These are phyloP conservation scores for Synanthedon myopaeformis DNA, from an alignment of 2,888 invertebrate genomes.

Conservation along the genomic window DNA sequence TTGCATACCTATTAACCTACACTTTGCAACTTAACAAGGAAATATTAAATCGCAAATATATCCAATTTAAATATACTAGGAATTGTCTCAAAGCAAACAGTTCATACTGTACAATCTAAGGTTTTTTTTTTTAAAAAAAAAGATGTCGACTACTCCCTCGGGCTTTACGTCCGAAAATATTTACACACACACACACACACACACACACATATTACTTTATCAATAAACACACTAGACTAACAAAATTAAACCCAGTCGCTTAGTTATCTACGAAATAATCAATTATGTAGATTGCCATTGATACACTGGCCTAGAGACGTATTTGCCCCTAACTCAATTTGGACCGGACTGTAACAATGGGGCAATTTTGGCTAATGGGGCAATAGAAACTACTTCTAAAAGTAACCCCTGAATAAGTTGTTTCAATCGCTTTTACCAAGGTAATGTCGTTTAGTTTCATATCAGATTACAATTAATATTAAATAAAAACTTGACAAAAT, in stretches of 20 bases:
- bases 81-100: constrained; percentile 12
- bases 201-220: constrained; percentile 66
- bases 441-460: too few relatives aligned
- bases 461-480: too few relatives aligned
- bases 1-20: constrained; percentile 47
- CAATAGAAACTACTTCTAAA: too few relatives aligned
- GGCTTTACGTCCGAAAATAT: constrained; percentile 21
- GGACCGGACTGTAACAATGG: background rate
- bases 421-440: too few relatives aligned
- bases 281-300: constrained; percentile 54
- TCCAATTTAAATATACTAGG: constrained; percentile 21
- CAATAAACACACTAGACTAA: constrained; percentile 59
- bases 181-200: constrained; percentile 67
- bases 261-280: constrained; percentile 59
- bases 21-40: constrained; percentile 45
- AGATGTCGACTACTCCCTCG: background rate
- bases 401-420: too few relatives aligned
- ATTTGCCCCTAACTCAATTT: constrained; percentile 15
- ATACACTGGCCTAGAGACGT: constrained; percentile 56
- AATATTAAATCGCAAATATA: constrained; percentile 26
- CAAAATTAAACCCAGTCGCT: constrained; percentile 63
- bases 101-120: background rate
- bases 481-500: too few relatives aligned
- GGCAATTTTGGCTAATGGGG: too few relatives aligned
- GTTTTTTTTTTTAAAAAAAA: too few relatives aligned